phyloP scores from a whole-genome alignment of 2,113 vertebrate genomes.

The Coregonus clupeaformis region DNA sequence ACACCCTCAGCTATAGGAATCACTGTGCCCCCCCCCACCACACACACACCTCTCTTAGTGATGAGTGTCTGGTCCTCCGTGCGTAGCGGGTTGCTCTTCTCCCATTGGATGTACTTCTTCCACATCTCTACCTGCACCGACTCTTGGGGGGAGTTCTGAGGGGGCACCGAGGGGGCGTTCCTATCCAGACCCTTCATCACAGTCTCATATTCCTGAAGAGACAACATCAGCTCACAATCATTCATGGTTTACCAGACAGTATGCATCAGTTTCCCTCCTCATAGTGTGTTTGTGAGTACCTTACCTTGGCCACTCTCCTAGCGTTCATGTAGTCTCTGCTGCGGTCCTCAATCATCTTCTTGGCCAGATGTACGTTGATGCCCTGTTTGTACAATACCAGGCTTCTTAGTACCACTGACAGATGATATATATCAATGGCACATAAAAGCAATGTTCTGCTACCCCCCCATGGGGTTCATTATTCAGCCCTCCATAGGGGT shows the following conservation, averaged over 20 bases:
- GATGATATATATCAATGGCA: not conserved
- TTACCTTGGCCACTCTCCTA: conserved; percentile 96
- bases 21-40: no score
- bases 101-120: conserved; percentile 99
- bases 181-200: conserved; percentile 98
- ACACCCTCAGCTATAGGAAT: not conserved
- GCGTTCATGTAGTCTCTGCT: conserved; percentile 99
- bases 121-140: conserved; percentile 99
- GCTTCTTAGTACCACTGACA: not conserved
- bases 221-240: conserved; percentile 38
- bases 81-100: conserved; percentile 95
- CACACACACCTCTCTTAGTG: conserved; percentile 90
- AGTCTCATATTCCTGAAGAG: conserved; percentile 91
- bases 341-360: conserved; percentile 99
- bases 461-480: not conserved
- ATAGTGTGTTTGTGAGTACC: conserved; percentile 1
- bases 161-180: conserved; percentile 96
- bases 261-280: conserved; percentile 27
- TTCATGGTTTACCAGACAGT: no score
- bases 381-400: conserved; percentile 72
- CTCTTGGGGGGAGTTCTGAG: conserved; percentile 96
- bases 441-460: not conserved
- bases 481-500: not conserved
- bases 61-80: conserved; percentile 99
- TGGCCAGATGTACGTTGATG: conserved; percentile 97